Conservation (phyloP, 2,888 invertebrate genomes). For the Sphaeridia pumilis region DNA sequence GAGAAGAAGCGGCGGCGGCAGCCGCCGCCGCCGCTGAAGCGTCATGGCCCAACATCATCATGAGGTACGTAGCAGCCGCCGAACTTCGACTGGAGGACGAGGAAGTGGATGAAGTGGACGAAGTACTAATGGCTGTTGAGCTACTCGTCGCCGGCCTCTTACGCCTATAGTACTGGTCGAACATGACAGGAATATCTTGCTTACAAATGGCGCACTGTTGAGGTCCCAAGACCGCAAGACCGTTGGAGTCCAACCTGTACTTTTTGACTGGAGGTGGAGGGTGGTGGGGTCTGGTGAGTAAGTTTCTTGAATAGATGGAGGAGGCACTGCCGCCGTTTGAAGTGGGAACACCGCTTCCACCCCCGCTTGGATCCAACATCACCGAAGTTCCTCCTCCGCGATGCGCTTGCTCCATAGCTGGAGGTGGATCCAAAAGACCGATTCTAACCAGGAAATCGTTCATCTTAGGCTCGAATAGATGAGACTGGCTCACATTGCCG, state of each 20-base stretch:
- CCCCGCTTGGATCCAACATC: background rate
- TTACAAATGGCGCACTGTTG: constrained; percentile 15
- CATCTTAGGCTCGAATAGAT: constrained; percentile 19
- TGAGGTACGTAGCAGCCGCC: background rate
- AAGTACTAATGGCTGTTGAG: background rate
- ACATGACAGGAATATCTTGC: constrained; percentile 4
- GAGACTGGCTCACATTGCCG: constrained; percentile 40
- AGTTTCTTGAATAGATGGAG: background rate
- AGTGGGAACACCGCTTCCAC: background rate
- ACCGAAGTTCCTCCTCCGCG: background rate
- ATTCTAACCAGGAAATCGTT: constrained; percentile 23
- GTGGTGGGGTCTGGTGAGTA: background rate
- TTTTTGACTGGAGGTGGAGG: constrained; percentile 1
- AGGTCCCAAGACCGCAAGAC: background rate
- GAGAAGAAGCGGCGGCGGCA: background rate
- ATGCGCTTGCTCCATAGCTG: background rate
- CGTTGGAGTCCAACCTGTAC: background rate
- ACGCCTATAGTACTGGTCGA: background rate
- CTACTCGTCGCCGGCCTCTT: background rate
- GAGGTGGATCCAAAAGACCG: constrained; percentile 23
- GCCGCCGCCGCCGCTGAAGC: background rate
- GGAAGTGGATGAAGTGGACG: background rate
- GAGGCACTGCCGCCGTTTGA: background rate
- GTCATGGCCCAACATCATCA: background rate
- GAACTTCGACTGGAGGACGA: background rate